Evolutionary conservation across 2,888 invertebrate genomes (phyloP).

Genomic region (Rotaria macrura): DNA sequence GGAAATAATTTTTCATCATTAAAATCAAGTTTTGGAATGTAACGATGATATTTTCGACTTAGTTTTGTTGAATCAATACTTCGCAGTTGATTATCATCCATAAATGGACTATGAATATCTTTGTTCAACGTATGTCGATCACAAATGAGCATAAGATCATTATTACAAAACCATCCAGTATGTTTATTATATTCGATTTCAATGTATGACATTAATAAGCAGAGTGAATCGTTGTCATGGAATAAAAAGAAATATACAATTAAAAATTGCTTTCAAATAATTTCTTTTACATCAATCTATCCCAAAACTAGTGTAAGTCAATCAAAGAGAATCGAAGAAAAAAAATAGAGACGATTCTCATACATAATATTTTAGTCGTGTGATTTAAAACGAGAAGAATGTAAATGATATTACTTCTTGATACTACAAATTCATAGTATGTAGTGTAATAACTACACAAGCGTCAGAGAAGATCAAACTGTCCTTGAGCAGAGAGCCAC

Average conservation of each 20-base stretch:
- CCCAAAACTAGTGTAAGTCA: too few relatives aligned
- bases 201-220: neutral
- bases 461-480: too few relatives aligned
- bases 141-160: neutral
- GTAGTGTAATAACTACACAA: too few relatives aligned
- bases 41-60: neutral
- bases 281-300: too few relatives aligned
- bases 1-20: neutral
- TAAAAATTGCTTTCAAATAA: too few relatives aligned
- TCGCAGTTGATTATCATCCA: neutral
- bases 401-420: too few relatives aligned
- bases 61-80: neutral
- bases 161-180: neutral
- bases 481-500: too few relatives aligned
- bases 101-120: neutral
- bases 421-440: too few relatives aligned
- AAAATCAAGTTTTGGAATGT: neutral
- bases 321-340: too few relatives aligned
- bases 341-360: too few relatives aligned
- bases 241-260: neutral
- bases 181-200: neutral
- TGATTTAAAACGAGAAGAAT: too few relatives aligned
- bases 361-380: too few relatives aligned
- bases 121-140: neutral
- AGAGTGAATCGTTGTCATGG: neutral